These are phyloP conservation scores for Himantopus leucocephalus DNA, from an alignment of 2,113 vertebrate species.

Conservation along the genomic window DNA sequence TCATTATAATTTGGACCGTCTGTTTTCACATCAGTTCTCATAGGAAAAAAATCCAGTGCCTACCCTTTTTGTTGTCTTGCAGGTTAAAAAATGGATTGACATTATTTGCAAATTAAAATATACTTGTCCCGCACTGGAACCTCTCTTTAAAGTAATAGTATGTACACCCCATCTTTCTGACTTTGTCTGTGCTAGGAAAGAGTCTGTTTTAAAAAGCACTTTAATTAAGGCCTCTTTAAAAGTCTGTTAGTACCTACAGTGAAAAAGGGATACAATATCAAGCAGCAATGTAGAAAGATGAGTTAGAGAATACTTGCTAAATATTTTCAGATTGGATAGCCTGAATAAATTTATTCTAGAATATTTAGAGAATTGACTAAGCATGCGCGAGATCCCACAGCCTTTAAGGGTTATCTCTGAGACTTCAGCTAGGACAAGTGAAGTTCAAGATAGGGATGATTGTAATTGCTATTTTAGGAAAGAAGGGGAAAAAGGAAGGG, in stretches of 20 bases:
- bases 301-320: not conserved
- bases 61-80: not conserved
- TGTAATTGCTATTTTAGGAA: not conserved
- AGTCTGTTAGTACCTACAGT: not conserved
- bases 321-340: not conserved
- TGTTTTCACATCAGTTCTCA: not conserved
- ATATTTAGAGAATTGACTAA: not conserved
- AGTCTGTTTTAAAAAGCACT: not conserved
- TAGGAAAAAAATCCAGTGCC: not conserved
- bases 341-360: not conserved
- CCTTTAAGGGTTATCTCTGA: not conserved
- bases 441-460: not conserved
- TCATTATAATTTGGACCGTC: not conserved
- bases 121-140: not conserved
- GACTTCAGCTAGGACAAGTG: not conserved
- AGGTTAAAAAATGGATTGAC: not conserved
- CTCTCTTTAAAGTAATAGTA: not conserved
- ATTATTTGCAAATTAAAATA: not conserved
- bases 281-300: not conserved
- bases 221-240: not conserved
- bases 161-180: not conserved
- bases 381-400: not conserved
- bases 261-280: not conserved
- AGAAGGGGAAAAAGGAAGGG: not conserved
- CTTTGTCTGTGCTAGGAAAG: not conserved